A percentile compares a stretch with the other conserved stretches of the same genome.
Conservation (phyloP, 1,140 invertebrate genomes). For the Heliothis subflexa region DNA sequence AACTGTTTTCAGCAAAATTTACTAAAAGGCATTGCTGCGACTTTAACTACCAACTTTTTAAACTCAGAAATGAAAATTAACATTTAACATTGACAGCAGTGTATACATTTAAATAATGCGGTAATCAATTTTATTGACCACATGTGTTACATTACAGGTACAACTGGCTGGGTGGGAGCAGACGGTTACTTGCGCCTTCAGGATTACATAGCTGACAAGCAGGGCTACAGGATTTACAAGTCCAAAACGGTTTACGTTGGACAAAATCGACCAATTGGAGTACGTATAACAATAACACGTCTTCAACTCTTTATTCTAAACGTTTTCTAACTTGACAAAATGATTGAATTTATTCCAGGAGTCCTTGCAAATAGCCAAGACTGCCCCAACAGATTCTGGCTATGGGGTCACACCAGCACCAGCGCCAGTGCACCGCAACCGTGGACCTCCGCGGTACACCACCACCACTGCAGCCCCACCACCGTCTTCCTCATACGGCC, state of each 20-base stretch:
- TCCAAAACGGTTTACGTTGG: constrained; percentile 93
- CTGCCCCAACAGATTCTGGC: constrained; percentile 89
- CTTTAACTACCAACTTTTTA: no score
- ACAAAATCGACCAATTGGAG: constrained; percentile 88
- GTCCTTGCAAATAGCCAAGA: constrained; percentile 90
- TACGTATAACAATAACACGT: constrained; percentile 57
- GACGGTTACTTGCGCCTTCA: constrained; percentile 92
- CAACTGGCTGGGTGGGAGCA: constrained; percentile 94
- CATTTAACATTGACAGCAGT: no score
- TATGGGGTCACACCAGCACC: constrained; percentile 86
- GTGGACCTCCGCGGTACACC: constrained; percentile 67
- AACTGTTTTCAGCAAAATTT: background rate
- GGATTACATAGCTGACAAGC: constrained; percentile 94
- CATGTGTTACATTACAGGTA: constrained; percentile 81
- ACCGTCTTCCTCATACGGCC: constrained; percentile 74
- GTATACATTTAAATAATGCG: no score
- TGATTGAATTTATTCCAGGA: constrained; percentile 78
- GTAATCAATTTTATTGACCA: no score
- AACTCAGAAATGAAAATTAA: no score
- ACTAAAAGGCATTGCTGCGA: no score
- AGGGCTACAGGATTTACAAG: constrained; percentile 92
- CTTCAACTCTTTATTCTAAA: background rate
- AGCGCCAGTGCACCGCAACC: constrained; percentile 63
- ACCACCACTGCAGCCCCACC: constrained; percentile 71
- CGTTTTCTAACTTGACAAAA: background rate